phyloP scores from a whole-genome alignment of 2,113 vertebrate genomes.

The Python bivittatus region DNA sequence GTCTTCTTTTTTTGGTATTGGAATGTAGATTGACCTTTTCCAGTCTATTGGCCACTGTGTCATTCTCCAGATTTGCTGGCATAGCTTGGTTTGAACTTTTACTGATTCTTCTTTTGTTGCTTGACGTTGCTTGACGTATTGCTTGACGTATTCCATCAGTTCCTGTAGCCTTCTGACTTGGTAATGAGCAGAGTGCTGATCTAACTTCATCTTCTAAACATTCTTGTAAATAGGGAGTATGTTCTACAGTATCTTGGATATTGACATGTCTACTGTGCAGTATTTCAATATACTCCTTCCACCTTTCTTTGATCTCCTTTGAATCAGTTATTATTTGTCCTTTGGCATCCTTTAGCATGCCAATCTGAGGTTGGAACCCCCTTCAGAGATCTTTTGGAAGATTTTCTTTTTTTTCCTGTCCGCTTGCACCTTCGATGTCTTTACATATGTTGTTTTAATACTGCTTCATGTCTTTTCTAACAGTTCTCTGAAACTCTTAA shows the following conservation, averaged over 20 bases:
- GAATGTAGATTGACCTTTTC: not conserved
- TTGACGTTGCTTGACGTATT: not conserved
- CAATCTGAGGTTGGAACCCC: not conserved
- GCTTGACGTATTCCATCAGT: not conserved
- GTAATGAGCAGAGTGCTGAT: not conserved
- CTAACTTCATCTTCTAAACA: not conserved
- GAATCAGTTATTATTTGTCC: not conserved
- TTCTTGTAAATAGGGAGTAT: not conserved
- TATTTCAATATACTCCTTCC: not conserved
- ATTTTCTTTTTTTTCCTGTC: not conserved
- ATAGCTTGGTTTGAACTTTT: not conserved
- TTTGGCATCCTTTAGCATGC: not conserved
- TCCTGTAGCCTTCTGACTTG: not conserved
- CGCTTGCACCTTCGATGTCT: not conserved
- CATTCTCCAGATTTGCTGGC: not conserved
- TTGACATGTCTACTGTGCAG: not conserved
- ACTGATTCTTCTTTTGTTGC: not conserved
- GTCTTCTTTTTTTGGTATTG: not conserved
- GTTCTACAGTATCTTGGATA: not conserved
- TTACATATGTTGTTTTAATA: not conserved
- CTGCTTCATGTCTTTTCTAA: not conserved
- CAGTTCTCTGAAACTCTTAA: not conserved
- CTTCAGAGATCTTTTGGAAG: not conserved
- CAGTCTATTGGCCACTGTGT: not conserved
- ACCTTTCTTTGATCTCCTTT: not conserved